These are phyloP conservation scores for Heliconius cydno DNA, from an alignment of 2,888 invertebrate genomes.

Conservation along the genomic window DNA sequence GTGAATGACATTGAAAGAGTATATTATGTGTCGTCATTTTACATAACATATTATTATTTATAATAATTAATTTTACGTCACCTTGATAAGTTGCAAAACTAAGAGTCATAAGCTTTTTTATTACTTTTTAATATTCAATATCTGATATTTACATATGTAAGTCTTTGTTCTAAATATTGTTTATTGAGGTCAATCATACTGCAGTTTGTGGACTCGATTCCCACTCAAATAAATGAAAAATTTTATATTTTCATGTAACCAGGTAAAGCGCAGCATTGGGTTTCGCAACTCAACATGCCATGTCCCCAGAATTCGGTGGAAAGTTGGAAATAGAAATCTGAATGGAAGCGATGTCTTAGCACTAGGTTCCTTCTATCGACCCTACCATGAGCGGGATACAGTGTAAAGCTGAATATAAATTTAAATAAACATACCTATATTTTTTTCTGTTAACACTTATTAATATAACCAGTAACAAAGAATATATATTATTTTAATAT, in stretches of 20 bases:
- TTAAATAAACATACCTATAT: neutral
- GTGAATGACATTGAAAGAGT: slow-evolving; percentile 3
- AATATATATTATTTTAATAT: slow-evolving; percentile 22
- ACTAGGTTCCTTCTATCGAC: neutral
- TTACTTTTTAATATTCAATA: too few species aligned
- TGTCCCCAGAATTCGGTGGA: neutral
- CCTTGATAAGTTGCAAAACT: too few species aligned
- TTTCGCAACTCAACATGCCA: too few species aligned
- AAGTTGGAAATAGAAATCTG: neutral
- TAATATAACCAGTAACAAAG: too few species aligned
- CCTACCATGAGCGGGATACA: neutral
- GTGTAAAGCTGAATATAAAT: neutral
- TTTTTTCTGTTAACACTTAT: neutral
- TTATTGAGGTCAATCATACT: too few species aligned
- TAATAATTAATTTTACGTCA: neutral
- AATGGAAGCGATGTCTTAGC: neutral
- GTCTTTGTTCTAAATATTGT: too few species aligned
- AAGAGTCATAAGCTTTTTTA: too few species aligned
- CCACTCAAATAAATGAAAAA: too few species aligned
- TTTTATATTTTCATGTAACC: too few species aligned
- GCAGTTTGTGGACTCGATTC: too few species aligned
- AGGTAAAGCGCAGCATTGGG: neutral
- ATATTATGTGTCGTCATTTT: neutral
- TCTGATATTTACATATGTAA: too few species aligned
- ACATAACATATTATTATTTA: neutral